Evolutionary conservation across 2,888 invertebrate species (phyloP).

Genomic region (Autographa gamma): DNA sequence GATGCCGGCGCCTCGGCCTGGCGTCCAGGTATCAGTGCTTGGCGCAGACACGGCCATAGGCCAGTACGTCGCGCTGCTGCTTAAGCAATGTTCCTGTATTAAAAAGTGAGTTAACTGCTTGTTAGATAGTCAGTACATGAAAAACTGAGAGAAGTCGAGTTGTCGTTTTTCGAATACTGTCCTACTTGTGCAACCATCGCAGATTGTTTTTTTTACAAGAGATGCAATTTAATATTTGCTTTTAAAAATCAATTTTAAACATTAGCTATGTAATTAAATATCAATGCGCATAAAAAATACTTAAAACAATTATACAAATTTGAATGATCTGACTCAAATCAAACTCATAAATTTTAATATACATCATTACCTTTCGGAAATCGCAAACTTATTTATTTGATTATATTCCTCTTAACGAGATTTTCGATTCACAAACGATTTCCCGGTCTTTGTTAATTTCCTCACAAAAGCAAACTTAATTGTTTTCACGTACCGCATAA

Average conservation of each 20-base stretch:
- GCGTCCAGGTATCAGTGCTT: constrained; percentile 83
- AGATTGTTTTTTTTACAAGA: too few species aligned
- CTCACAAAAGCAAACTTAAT: constrained; percentile 3
- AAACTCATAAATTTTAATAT: too few species aligned
- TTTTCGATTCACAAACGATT: constrained; percentile 1
- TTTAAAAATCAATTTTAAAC: too few species aligned
- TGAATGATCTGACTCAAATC: not conserved
- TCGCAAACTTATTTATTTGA: not conserved
- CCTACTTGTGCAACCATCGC: too few species aligned
- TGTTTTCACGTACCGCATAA: not conserved
- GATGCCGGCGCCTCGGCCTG: constrained; percentile 71
- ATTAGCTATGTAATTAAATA: too few species aligned
- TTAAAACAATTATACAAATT: not conserved
- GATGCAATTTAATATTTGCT: too few species aligned
- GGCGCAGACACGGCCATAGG: constrained; percentile 87
- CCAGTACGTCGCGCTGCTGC: constrained; percentile 82
- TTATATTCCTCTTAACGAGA: not conserved
- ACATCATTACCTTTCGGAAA: not conserved
- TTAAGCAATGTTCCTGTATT: constrained; percentile 88
- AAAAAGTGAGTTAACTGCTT: constrained; percentile 74
- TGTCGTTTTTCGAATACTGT: too few species aligned
- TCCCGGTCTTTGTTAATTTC: not conserved
- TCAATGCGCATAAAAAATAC: too few species aligned
- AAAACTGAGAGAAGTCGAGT: too few species aligned
- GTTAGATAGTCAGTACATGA: too few species aligned